Conservation (phyloP, 2,797 vertebrate genomes). For the Babyrousa celebensis region DNA sequence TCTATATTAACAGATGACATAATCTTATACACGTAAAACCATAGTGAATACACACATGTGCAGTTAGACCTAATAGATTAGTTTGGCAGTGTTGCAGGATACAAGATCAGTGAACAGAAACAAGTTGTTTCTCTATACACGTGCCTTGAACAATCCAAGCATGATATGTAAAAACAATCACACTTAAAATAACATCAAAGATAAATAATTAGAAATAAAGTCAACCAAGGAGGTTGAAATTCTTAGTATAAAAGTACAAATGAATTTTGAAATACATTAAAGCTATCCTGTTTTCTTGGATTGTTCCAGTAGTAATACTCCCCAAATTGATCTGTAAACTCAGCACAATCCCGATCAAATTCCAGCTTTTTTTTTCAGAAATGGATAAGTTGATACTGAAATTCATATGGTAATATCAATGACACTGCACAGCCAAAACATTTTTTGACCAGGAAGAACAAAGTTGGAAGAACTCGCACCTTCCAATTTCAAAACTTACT, state of each 20-base stretch:
- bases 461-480: not conserved
- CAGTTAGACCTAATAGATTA: not conserved
- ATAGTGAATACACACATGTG: not conserved
- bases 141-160: slow-evolving; percentile 3
- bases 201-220: not conserved
- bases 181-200: not conserved
- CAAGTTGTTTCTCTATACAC: not conserved
- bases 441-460: not conserved
- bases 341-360: not conserved
- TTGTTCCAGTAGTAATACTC: not conserved
- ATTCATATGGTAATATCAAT: not conserved
- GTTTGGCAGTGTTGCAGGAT: not conserved
- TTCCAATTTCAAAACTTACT: not conserved
- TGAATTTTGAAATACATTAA: slow-evolving; percentile 12
- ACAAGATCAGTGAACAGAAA: not conserved
- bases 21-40: not conserved
- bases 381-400: not conserved
- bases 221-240: not conserved
- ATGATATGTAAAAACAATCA: not conserved
- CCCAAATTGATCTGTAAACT: not conserved
- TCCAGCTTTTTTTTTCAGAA: not conserved
- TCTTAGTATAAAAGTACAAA: not conserved
- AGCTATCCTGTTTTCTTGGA: not conserved
- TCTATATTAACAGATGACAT: not conserved
- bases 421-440: not conserved